These are phyloP conservation scores for Crioceris asparagi DNA, from an alignment of 2,888 invertebrate genomes.

Conservation along the genomic window DNA sequence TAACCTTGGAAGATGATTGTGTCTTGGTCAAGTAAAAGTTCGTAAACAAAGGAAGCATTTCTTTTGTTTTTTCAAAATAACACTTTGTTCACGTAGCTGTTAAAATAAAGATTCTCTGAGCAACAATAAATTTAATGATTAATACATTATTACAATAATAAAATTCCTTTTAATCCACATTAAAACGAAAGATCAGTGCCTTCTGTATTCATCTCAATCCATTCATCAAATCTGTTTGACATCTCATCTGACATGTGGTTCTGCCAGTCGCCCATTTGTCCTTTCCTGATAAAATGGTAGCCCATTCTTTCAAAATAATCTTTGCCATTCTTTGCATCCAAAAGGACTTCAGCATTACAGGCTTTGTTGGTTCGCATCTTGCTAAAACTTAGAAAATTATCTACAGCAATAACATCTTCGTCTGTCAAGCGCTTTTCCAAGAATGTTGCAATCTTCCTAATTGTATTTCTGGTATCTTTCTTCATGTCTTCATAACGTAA, in stretches of 20 bases:
- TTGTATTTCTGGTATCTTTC: constrained; percentile 50
- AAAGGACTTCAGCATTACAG: constrained; percentile 42
- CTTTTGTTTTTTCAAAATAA: no score
- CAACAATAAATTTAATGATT: no score
- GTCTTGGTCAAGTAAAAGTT: no score
- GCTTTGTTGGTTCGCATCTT: constrained; percentile 49
- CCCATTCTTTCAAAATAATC: constrained; percentile 20
- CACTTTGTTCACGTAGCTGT: no score
- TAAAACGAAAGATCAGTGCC: constrained; percentile 33
- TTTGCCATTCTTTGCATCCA: constrained; percentile 28
- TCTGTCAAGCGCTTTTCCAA: constrained; percentile 55
- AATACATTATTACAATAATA: no score
- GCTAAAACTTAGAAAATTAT: constrained; percentile 29
- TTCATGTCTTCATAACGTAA: constrained; percentile 78
- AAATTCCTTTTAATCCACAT: no score
- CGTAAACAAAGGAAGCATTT: no score
- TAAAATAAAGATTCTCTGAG: no score
- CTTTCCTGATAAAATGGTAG: constrained; percentile 40
- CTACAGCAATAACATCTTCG: constrained; percentile 45
- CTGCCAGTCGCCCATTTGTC: constrained; percentile 38
- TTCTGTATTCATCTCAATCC: constrained; percentile 53
- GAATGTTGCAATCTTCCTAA: constrained; percentile 55
- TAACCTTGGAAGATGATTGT: no score
- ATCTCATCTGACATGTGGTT: constrained; percentile 60
- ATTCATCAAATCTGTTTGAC: constrained; percentile 60